Conservation (phyloP, 1,140 invertebrate genomes). For the Acyrthosiphon pisum region DNA sequence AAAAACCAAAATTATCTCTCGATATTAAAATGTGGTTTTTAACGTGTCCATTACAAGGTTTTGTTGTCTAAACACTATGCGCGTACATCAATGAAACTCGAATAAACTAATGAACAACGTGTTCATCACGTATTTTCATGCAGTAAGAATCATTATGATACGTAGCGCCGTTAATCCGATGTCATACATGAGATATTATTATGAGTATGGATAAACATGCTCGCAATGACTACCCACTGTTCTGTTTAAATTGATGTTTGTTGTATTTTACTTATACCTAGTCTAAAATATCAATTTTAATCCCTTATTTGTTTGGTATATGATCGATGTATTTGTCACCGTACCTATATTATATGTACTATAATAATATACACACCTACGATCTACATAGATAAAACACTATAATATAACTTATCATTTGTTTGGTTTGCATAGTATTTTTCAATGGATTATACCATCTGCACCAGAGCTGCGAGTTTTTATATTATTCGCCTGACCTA, state of each 20-base stretch:
- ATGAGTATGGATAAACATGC: neutral
- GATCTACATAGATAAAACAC: neutral
- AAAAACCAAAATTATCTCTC: neutral
- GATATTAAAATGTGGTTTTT: neutral
- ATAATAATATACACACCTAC: no score
- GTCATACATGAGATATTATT: conserved; percentile 9
- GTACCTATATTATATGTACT: neutral
- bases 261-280: neutral
- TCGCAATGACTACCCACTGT: neutral
- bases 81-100: neutral
- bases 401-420: neutral
- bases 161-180: neutral
- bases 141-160: neutral
- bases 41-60: neutral
- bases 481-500: neutral
- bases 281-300: neutral
- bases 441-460: neutral
- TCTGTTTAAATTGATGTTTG: neutral
- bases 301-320: neutral
- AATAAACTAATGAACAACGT: neutral
- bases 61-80: neutral
- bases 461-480: neutral
- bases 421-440: neutral
- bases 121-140: conserved; percentile 7
- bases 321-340: neutral